Base-by-base conservation (phyloP, 2,888 invertebrate species). In the Tortrix viridana region DNA sequence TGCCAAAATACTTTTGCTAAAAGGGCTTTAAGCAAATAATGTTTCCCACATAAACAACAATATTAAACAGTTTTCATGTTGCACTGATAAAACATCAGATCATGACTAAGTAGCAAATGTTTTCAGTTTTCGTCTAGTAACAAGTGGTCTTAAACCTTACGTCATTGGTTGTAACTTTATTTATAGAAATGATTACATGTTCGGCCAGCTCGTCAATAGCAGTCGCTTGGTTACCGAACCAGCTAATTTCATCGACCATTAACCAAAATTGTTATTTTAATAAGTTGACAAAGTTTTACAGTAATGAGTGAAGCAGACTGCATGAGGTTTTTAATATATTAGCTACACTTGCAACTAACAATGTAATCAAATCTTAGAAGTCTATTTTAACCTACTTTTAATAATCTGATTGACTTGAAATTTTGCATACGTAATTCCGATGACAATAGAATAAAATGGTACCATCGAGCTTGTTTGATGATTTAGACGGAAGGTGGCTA, bases 141-240 rank as follows among this genome's bases (percentile, higher is more conserved):
- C 55, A 50, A 55, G 41, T 56, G 18, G 60, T 47, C 55, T 60
- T 54, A 54, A 47, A 16, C 41, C 48, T 61, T 61, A 61, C 61
- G 49, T 61, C 61, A 61, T 49, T 43, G 22, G 32, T 32, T 18
- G 55, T 41, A 43, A 50, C 49, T 50, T 37, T 61, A 61, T 61
- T 61, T 61, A 55, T 61, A 56, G 61, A 61, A 61, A 61, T 61
- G 49, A 61, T 56, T 50, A 49, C 49, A 61, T 59, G 46, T 53
- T 61, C 61, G 49, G 44, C 37, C 23, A 50, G 49, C 50, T 61
- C 50, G 55, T 61, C 61, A 61, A 56, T 56, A 56, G 19, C 9
- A 37, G 49, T 56, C 18, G 55, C 50, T 56, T 44, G 43, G 61
- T 55, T 61, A 50, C 54, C 56, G 44, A 49, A 49, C 38, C 49